Conservation (phyloP, 2,113 vertebrate species). For the Gadus macrocephalus region DNA sequence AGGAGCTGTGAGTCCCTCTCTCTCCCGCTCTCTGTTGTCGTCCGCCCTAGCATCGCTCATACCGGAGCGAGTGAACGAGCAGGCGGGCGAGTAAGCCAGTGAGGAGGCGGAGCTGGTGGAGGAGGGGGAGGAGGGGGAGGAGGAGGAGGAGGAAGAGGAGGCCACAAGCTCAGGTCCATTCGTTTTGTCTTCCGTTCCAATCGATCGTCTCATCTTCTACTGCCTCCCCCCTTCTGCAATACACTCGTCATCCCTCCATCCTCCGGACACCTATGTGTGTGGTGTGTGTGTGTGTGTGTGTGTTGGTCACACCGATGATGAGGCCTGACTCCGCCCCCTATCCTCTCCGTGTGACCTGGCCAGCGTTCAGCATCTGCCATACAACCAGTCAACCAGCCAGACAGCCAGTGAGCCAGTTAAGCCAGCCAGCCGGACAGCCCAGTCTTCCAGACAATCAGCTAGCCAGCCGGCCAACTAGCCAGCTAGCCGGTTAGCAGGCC, state of each 20-base stretch:
- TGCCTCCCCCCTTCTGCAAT: slow-evolving; percentile 51
- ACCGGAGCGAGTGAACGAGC: slow-evolving; percentile 69
- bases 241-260: slow-evolving; percentile 16
- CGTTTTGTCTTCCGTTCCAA: slow-evolving; percentile 44
- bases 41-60: slow-evolving; percentile 18
- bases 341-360: slow-evolving; percentile 72
- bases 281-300: slow-evolving; percentile 49
- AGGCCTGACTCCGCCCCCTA: slow-evolving; percentile 44
- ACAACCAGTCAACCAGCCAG: slow-evolving; percentile 35
- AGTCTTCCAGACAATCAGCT: too few species aligned
- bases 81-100: slow-evolving; percentile 43
- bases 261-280: slow-evolving; percentile 45
- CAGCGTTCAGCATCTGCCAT: slow-evolving; percentile 19
- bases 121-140: slow-evolving; percentile 69
- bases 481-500: too few species aligned
- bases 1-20: slow-evolving; percentile 27
- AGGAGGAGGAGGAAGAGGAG: slow-evolving; percentile 76
- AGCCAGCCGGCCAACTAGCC: too few species aligned
- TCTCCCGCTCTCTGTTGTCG: too few species aligned
- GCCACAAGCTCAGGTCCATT: slow-evolving; percentile 63
- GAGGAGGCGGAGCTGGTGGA: slow-evolving; percentile 76
- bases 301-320: slow-evolving; percentile 34
- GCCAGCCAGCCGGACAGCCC: too few species aligned
- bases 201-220: slow-evolving; percentile 26
- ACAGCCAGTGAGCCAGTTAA: too few species aligned